Conservation (phyloP, 2,797 vertebrate genomes). For the Phataginus tricuspis region DNA sequence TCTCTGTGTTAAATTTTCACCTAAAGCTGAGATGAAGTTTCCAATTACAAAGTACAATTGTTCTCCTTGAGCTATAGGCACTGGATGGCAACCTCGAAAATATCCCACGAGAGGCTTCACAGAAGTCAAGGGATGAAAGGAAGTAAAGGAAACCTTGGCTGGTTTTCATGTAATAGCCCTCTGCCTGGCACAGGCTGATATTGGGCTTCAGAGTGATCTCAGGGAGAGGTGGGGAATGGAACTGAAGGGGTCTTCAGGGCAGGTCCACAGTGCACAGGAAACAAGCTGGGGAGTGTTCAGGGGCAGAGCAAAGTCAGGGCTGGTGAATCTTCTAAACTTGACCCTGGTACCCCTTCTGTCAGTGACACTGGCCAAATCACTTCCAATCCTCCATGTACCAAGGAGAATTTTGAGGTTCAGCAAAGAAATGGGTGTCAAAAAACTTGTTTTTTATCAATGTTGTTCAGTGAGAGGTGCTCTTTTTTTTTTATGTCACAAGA, state of each 20-base stretch:
- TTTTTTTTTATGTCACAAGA: background rate
- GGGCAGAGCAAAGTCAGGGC: background rate
- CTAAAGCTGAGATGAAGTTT: conserved; percentile 38
- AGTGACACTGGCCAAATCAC: background rate
- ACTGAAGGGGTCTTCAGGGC: background rate
- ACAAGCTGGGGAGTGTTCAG: background rate
- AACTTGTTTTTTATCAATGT: background rate
- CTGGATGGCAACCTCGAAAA: background rate
- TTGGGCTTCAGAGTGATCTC: background rate
- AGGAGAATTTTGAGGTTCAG: background rate
- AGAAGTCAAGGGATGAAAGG: conserved; percentile 55
- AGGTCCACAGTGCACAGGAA: background rate
- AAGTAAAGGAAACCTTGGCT: conserved; percentile 60
- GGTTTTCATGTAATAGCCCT: conserved; percentile 42
- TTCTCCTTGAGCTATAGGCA: conserved; percentile 26
- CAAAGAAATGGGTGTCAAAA: background rate
- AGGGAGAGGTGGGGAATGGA: background rate
- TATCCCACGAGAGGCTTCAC: conserved; percentile 44
- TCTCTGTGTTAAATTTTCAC: conserved; percentile 27
- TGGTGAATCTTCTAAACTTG: background rate
- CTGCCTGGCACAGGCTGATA: background rate
- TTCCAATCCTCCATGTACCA: background rate
- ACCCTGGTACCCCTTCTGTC: background rate
- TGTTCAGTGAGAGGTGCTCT: background rate
- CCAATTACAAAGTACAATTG: conserved; percentile 7